Conservation (phyloP, 2,888 invertebrate species). For the Ormyrus rosae region DNA sequence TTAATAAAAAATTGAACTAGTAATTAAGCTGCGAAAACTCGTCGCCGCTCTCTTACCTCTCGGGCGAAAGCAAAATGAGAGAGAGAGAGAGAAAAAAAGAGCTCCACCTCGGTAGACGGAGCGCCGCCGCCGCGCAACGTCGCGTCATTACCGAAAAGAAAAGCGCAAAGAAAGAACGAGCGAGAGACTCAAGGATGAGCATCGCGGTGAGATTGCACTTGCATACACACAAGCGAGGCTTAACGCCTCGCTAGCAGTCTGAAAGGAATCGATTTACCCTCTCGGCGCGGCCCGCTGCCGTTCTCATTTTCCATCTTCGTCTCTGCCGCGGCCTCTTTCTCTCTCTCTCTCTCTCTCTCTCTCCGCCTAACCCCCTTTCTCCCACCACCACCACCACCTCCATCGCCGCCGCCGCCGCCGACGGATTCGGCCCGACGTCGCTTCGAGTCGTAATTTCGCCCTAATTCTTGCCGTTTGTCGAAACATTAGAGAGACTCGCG, state of each 20-base stretch:
- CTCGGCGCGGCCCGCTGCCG: not conserved
- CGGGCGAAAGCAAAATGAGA: not conserved
- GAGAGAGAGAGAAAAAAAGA: not conserved
- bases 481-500: slow-evolving; percentile 15
- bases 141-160: too few species aligned
- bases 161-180: too few species aligned
- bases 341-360: slow-evolving; percentile 4
- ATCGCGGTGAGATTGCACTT: too few species aligned
- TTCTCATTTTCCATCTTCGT: slow-evolving; percentile 36
- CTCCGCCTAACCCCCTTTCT: not conserved
- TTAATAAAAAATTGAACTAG: too few species aligned
- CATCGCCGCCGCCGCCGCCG: too few species aligned
- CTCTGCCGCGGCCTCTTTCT: not conserved
- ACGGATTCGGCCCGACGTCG: slow-evolving; percentile 1
- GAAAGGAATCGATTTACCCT: slow-evolving; percentile 53
- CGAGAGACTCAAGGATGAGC: too few species aligned
- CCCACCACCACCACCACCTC: not conserved
- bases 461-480: slow-evolving; percentile 47
- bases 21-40: too few species aligned
- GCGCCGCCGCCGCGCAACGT: too few species aligned
- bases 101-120: too few species aligned
- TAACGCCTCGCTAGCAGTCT: slow-evolving; percentile 39
- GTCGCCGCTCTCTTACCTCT: too few species aligned
- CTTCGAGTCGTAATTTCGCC: slow-evolving; percentile 35
- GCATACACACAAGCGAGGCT: not conserved